Base-by-base conservation (phyloP, 1,140 invertebrate species). In the Marisa cornuarietis region DNA sequence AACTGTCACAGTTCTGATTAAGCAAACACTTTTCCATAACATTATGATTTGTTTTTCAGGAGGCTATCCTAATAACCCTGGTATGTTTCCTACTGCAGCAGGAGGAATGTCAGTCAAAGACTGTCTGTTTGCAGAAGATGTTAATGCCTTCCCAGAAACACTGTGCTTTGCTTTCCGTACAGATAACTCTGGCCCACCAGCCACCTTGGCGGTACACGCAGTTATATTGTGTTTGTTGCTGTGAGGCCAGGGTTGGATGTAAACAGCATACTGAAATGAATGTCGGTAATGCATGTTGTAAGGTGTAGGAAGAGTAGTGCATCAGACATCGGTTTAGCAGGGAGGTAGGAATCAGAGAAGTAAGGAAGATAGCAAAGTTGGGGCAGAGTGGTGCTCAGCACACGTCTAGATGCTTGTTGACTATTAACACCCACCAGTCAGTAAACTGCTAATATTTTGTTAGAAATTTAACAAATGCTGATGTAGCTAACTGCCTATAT, bases 81-180 rank as follows among this genome's bases (percentile, higher is more conserved):
- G 85, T 16, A 74, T 78, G 10, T 71, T 78, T 49, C 85, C 85
- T 20, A 76, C 73, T n/a, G 42, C 76, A n/a, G 87, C 88, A 3
- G 79, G 83, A n/a, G 88, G 88, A 58, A 54, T 89, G 69, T 85
- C 85, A 9, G 76, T 78, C 18, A 74, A 87, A 16, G 86, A 88
- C 72, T 88, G 87, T 81, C 82, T 86, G 16, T 81, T 76, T 20
- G 54, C 82, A 51, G 68, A 78, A n/a, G 83, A 84, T 9, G 76
- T 85, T 49, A 52, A 74, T 79, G 79, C 76, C 5, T 84, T 84
- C 65, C 71, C 80, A 24, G 83, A 88, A 52, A 87, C 84, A 11
- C 74, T 88, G 65, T 88, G 87, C 79, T 89, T 85, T 82, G 85
- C 85, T 20, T 89, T 89, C 73, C 83, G 86, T 71, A 83, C 81